Conservation (phyloP, 2,113 vertebrate species). For the Ochotona curzoniae region DNA sequence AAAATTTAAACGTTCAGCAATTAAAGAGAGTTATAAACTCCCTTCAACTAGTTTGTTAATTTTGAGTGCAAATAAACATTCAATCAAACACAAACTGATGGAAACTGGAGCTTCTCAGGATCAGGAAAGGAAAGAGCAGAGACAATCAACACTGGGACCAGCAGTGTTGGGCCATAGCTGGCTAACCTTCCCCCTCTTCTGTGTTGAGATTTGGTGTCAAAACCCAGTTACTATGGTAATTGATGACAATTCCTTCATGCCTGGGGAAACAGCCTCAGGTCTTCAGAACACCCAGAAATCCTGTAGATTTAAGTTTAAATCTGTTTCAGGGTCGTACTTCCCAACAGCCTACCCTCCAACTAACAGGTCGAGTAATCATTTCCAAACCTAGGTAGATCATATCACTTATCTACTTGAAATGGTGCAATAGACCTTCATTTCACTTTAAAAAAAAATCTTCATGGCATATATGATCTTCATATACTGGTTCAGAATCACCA, state of each 20-base stretch:
- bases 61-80: background rate
- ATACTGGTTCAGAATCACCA: background rate
- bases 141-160: background rate
- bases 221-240: background rate
- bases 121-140: background rate
- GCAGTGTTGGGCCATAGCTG: background rate
- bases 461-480: background rate
- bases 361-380: background rate
- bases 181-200: background rate
- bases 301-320: background rate
- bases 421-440: background rate
- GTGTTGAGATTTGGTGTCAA: background rate
- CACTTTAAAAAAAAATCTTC: background rate
- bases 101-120: background rate
- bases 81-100: background rate
- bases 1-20: slow-evolving; percentile 20
- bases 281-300: background rate
- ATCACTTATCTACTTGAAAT: background rate
- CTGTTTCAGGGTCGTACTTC: slow-evolving; percentile 4
- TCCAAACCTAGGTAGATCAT: background rate
- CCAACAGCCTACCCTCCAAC: background rate
- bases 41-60: slow-evolving; percentile 4
- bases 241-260: background rate
- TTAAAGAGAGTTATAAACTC: background rate
- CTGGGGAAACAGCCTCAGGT: background rate